phyloP scores from a whole-genome alignment of 2,888 invertebrate species.

The Pristionchus fissidentatus region DNA sequence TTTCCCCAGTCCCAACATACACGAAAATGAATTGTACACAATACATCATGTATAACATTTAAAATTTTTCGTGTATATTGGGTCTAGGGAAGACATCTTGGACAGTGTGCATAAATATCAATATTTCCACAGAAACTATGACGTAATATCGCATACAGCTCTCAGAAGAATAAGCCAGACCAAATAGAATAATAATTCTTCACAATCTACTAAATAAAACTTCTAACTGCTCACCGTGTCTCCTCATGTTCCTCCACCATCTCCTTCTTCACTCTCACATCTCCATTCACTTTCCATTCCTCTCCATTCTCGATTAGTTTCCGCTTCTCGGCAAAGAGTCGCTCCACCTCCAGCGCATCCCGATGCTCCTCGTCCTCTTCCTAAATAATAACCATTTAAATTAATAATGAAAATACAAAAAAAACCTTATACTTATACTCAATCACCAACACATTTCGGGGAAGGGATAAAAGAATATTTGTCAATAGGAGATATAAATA shows the following conservation, averaged over 20 bases:
- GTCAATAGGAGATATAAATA: neutral
- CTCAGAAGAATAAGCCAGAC: too few relatives aligned
- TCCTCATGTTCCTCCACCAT: conserved; percentile 26
- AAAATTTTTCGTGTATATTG: too few relatives aligned
- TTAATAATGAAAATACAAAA: neutral
- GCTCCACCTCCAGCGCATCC: conserved; percentile 91
- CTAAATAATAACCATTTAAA: conserved; percentile 77
- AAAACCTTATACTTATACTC: neutral
- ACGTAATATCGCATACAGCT: too few relatives aligned
- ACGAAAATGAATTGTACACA: too few relatives aligned
- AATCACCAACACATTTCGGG: neutral
- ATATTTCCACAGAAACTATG: too few relatives aligned
- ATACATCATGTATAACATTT: too few relatives aligned
- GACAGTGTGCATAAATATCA: too few relatives aligned
- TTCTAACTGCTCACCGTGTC: too few relatives aligned
- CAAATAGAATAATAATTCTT: too few relatives aligned
- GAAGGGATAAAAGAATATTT: neutral
- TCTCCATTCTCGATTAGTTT: conserved; percentile 5
- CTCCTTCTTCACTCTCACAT: conserved; percentile 18
- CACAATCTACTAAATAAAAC: too few relatives aligned
- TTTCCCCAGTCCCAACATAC: too few relatives aligned
- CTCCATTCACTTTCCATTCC: conserved; percentile 23
- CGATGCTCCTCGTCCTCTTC: conserved; percentile 87
- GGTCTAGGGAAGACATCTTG: too few relatives aligned
- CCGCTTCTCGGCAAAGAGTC: conserved; percentile 78